Evolutionary conservation across 1,140 invertebrate genomes (phyloP), one percentile per base, ranked within the genome.

Genomic region (Chymomyza costata): DNA sequence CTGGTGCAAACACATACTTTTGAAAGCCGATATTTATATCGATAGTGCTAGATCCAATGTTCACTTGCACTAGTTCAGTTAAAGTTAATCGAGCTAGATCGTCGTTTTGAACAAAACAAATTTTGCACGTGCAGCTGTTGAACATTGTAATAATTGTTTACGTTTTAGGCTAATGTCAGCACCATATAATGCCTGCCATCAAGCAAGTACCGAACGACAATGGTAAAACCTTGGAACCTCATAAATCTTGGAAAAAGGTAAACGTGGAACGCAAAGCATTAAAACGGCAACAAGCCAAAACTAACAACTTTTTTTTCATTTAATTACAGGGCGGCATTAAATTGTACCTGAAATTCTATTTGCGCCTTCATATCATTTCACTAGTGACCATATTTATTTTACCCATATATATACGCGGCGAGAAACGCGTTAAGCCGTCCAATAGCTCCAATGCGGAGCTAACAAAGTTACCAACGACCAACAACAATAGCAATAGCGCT

Each of bases 301-400:
- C 25, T 6, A 28, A 10, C 25, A 28, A 5, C 0, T 59, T 6
- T 5, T 28, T 28, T 10, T 6, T 6, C 25, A 28, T 43, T 61
- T 1, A 2, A 0, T 62, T 73, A 63, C 69, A 86, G 84, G 82
- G 91, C 46, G 89, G 90, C 62, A 74, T 93, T 48, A 84, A 84
- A 56, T 78, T 93, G 62, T 93, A 91, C 86, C 86, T 87, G 92
- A 92, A 87, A 89, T 89, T 90, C 76, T 78, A 88, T 86, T 88
- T 90, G 85, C 86, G 87, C 71, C 86, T 89, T 64, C 90, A 92
- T 80, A 59, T 91, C 41, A 58, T 89, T 49, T 88, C 87, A 63
- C 50, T 90, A 19, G 74, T 83, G 21, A 88, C 88, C 43, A 86
- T 90, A 50, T 64, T 88, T 49, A 46, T 90, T 49, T 82, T 89